phyloP scores from a whole-genome alignment of 1,140 invertebrate genomes.

The Stegodyphus mimosarum region DNA sequence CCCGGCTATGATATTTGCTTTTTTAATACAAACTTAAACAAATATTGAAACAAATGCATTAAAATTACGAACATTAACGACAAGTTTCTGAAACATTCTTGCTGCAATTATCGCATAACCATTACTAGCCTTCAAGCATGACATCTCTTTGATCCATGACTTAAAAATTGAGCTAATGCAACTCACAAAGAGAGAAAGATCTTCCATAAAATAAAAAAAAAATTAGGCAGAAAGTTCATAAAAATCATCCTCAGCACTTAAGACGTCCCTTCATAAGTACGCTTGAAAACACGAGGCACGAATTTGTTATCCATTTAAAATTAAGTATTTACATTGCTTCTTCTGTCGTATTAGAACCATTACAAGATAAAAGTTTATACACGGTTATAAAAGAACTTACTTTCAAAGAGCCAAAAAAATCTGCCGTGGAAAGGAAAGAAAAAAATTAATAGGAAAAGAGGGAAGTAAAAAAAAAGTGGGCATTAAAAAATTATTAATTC shows the following conservation, averaged over 20 bases:
- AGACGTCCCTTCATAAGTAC: background rate
- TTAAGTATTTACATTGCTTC: conserved; percentile 3
- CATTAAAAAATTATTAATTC: conserved; percentile 42
- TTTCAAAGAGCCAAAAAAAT: background rate
- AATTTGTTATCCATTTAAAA: conserved; percentile 6
- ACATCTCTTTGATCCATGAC: no score
- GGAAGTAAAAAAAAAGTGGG: background rate
- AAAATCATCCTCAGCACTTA: background rate
- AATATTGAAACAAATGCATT: no score
- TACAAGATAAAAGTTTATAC: conserved; percentile 10
- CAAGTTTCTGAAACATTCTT: no score
- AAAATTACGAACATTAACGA: no score
- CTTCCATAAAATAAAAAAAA: no score
- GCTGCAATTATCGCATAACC: no score
- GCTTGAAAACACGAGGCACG: background rate
- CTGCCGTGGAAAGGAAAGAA: background rate
- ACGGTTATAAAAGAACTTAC: background rate
- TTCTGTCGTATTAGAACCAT: background rate
- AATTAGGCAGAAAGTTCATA: background rate
- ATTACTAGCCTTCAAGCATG: no score
- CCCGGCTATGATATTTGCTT: no score
- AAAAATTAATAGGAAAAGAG: conserved; percentile 36
- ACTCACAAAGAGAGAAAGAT: no score
- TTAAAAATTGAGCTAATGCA: no score
- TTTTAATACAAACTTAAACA: no score